Conservation (phyloP, 2,113 vertebrate species). For the Erythrocercus mccallii region DNA sequence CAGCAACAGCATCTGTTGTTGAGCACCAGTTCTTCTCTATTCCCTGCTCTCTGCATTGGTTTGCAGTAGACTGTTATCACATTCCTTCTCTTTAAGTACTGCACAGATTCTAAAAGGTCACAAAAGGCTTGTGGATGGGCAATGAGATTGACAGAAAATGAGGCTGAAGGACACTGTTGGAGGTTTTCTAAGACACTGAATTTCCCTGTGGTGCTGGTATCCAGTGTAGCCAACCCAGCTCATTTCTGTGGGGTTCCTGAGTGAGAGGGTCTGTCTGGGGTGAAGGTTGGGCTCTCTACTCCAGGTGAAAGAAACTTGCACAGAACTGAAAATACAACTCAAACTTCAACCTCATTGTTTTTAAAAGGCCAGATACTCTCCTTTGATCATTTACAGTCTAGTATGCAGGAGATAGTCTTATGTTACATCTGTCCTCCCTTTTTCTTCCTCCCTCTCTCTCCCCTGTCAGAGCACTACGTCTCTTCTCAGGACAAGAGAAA, state of each 20-base stretch:
- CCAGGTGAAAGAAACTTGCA: background rate
- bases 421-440: background rate
- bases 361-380: background rate
- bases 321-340: background rate
- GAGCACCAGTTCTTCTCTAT: background rate
- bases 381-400: background rate
- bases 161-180: background rate
- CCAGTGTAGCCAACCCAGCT: accelerated
- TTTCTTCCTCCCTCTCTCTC: background rate
- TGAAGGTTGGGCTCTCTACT: background rate
- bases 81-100: background rate
- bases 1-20: background rate
- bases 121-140: background rate
- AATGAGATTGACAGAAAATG: background rate
- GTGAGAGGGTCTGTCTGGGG: background rate
- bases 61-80: background rate
- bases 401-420: background rate
- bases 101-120: background rate
- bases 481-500: background rate
- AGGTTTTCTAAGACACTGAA: background rate
- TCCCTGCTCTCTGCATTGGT: background rate
- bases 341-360: background rate
- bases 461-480: background rate
- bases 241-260: background rate
- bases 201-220: background rate